Evolutionary conservation across 2,888 invertebrate genomes (phyloP).

Genomic region (Noctua pronuba): DNA sequence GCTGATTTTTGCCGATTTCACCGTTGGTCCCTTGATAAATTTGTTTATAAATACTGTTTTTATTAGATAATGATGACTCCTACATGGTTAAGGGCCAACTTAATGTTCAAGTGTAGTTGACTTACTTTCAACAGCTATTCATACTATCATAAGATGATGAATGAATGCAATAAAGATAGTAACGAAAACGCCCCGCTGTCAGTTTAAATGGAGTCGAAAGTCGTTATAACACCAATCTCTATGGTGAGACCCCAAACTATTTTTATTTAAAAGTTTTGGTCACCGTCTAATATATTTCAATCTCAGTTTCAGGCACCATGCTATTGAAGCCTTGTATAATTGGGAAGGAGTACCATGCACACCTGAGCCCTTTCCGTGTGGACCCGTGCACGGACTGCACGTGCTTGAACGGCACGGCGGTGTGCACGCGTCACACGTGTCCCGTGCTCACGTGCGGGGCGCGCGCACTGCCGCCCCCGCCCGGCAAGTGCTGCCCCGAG

Average conservation of each 20-base stretch:
- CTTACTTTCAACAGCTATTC: not conserved
- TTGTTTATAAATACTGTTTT: no score
- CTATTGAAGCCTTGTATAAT: slow-evolving; percentile 92
- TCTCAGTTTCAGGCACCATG: slow-evolving; percentile 81
- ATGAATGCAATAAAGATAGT: not conserved
- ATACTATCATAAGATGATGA: not conserved
- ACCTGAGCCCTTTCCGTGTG: slow-evolving; percentile 91
- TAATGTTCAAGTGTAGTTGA: not conserved
- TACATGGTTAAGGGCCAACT: not conserved
- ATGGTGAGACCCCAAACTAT: not conserved
- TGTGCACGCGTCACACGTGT: slow-evolving; percentile 95
- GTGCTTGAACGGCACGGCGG: slow-evolving; percentile 94
- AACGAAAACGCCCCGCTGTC: not conserved
- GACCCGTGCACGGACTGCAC: slow-evolving; percentile 96
- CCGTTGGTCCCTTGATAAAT: not conserved
- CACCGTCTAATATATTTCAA: slow-evolving; percentile 1
- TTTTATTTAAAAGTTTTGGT: not conserved
- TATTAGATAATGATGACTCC: not conserved
- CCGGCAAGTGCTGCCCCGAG: slow-evolving; percentile 94
- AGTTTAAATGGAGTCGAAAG: not conserved
- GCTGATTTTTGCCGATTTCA: not conserved
- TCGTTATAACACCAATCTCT: not conserved
- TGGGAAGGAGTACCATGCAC: slow-evolving; percentile 92
- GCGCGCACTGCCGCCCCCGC: slow-evolving; percentile 91
- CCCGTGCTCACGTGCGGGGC: slow-evolving; percentile 97